Conservation (phyloP, 2,797 vertebrate species). For the Synaphobranchus kaupii region DNA sequence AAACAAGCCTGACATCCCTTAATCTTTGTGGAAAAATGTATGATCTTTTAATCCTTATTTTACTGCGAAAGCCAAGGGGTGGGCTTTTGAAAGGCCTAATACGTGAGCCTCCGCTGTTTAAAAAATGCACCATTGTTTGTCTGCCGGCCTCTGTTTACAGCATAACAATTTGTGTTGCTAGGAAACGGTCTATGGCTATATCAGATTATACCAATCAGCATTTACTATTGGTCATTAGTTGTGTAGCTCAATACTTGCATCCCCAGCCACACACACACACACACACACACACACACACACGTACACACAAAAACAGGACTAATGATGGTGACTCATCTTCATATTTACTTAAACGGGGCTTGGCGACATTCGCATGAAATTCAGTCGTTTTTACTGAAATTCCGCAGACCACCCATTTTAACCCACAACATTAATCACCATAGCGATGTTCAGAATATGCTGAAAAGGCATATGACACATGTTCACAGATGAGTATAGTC, state of each 20-base stretch:
- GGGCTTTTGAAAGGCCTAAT: not conserved
- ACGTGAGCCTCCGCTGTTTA: not conserved
- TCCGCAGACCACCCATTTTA: constrained; percentile 57
- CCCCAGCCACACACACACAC: not conserved
- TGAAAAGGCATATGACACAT: not conserved
- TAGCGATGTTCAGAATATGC: not conserved
- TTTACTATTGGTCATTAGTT: constrained; percentile 45
- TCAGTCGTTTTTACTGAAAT: not conserved
- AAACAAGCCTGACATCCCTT: not conserved
- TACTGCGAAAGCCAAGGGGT: not conserved
- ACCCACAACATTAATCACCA: not conserved
- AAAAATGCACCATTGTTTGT: constrained; percentile 50
- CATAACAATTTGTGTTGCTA: constrained; percentile 72
- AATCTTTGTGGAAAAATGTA: not conserved
- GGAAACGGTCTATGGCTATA: constrained; percentile 59
- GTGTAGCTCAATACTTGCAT: constrained; percentile 43
- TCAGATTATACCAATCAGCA: constrained; percentile 65
- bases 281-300: not conserved
- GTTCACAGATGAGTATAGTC: not conserved
- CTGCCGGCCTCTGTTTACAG: constrained; percentile 68
- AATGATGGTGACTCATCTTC: constrained; percentile 37
- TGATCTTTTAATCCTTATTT: not conserved
- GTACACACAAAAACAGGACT: constrained; percentile 16
- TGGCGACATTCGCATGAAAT: not conserved
- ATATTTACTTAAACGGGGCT: constrained; percentile 36